A percentile compares a stretch with the other conserved stretches of the same genome.
Conservation (phyloP, 2,797 vertebrate species). For the Enteromius unitaeniatus region DNA sequence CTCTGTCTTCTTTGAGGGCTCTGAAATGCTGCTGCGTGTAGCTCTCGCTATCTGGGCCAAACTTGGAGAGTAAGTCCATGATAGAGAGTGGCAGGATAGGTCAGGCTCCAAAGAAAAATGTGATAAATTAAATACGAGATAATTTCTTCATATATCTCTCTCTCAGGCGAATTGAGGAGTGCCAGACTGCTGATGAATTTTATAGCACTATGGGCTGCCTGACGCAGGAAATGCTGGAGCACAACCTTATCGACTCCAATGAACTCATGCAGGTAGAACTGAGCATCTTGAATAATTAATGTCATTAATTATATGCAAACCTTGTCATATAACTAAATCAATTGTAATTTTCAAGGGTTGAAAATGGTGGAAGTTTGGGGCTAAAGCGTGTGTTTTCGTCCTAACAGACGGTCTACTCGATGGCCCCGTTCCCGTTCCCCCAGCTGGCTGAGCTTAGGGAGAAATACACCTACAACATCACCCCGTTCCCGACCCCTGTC, state of each 20-base stretch:
- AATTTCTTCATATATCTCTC: no score
- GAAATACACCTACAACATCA: conserved; percentile 99
- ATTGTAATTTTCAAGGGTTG: not conserved
- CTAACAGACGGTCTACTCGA: conserved; percentile 91
- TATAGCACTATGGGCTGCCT: conserved; percentile 96
- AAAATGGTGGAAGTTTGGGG: not conserved
- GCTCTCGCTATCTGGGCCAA: conserved; percentile 96
- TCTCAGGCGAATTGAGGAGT: conserved; percentile 91
- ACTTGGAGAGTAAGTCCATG: conserved; percentile 88
- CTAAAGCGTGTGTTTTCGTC: conserved; percentile 12
- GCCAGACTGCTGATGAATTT: conserved; percentile 95
- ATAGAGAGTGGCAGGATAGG: not conserved
- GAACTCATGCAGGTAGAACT: conserved; percentile 93
- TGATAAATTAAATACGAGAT: not conserved
- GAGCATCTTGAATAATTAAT: not conserved
- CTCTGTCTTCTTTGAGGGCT: conserved; percentile 97
- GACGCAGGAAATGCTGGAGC: conserved; percentile 96
- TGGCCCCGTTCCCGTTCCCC: conserved; percentile 96
- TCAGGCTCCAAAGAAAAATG: not conserved
- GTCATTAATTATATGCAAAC: not conserved
- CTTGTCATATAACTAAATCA: not conserved
- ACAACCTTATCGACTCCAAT: conserved; percentile 88
- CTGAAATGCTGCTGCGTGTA: conserved; percentile 93
- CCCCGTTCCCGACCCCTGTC: conserved; percentile 91
- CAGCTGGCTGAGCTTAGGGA: conserved; percentile 95